phyloP scores from a whole-genome alignment of 2,113 vertebrate species.

The Gallinago jamesoni region DNA sequence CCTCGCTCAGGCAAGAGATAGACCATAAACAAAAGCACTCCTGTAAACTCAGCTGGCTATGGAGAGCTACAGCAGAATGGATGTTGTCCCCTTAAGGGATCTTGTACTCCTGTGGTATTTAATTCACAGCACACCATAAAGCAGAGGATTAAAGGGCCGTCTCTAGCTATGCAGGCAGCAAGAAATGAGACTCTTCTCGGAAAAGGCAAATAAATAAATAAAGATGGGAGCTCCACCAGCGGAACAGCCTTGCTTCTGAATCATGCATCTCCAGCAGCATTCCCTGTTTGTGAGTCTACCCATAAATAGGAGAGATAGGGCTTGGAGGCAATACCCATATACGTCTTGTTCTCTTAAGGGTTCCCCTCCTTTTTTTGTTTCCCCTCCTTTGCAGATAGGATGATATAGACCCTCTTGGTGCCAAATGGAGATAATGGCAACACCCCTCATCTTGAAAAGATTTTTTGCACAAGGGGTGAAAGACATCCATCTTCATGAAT shows the following conservation, averaged over 20 bases:
- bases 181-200: neutral
- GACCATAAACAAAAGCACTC: neutral
- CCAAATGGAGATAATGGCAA: neutral
- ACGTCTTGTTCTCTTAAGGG: neutral
- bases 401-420: neutral
- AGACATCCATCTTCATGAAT: neutral
- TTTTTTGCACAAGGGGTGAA: neutral
- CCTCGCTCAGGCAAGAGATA: neutral
- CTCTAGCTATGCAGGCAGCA: constrained; percentile 9
- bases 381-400: neutral
- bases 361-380: neutral
- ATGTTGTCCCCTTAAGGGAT: constrained; percentile 41
- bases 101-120: constrained; percentile 21
- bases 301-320: neutral
- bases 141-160: constrained; percentile 37
- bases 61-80: constrained; percentile 23
- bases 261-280: neutral
- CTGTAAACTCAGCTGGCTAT: neutral
- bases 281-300: neutral
- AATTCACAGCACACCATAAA: constrained; percentile 4
- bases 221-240: neutral
- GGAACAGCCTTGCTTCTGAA: neutral
- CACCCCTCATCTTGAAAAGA: neutral
- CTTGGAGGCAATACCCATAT: neutral
- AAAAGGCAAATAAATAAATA: constrained; percentile 32